Evolutionary conservation across 2,113 vertebrate species (phyloP).

Genomic region (Cottus gobio): DNA sequence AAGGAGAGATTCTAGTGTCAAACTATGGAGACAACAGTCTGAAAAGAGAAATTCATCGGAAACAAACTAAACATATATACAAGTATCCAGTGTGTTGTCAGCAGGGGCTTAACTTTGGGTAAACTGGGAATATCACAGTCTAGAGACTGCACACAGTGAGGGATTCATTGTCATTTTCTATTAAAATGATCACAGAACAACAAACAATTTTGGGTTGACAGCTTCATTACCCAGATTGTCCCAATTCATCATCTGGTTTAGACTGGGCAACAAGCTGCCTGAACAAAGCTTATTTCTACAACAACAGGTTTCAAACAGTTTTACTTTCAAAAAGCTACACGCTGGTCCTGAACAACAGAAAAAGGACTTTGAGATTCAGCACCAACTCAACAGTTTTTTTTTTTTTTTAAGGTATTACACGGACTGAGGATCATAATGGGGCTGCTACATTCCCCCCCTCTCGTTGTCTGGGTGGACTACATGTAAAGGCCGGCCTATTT

Average conservation of each 20-base stretch:
- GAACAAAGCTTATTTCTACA: conserved; percentile 76
- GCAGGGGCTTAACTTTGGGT: conserved; percentile 74
- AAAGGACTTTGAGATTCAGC: conserved; percentile 62
- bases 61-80: conserved; percentile 83
- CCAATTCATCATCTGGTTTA: conserved; percentile 40
- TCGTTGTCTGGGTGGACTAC: conserved; percentile 40
- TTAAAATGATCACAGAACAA: conserved; percentile 74
- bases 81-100: conserved; percentile 87
- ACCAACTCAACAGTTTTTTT: conserved; percentile 55
- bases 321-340: conserved; percentile 71
- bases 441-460: conserved; percentile 53
- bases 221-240: conserved; percentile 63
- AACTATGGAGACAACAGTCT: conserved; percentile 82
- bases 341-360: conserved; percentile 74
- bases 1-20: conserved; percentile 82
- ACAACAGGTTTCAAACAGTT: conserved; percentile 69
- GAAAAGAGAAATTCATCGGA: conserved; percentile 74
- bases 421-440: conserved; percentile 32
- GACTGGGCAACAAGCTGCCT: conserved; percentile 65
- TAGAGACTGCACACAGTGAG: conserved; percentile 74
- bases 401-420: conserved; percentile 39
- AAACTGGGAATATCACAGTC: conserved; percentile 66
- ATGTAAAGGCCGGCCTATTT: conserved; percentile 4
- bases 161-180: conserved; percentile 70
- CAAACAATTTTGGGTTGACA: conserved; percentile 64